phyloP scores from a whole-genome alignment of 2,113 vertebrate species.

The Falco punctatus region DNA sequence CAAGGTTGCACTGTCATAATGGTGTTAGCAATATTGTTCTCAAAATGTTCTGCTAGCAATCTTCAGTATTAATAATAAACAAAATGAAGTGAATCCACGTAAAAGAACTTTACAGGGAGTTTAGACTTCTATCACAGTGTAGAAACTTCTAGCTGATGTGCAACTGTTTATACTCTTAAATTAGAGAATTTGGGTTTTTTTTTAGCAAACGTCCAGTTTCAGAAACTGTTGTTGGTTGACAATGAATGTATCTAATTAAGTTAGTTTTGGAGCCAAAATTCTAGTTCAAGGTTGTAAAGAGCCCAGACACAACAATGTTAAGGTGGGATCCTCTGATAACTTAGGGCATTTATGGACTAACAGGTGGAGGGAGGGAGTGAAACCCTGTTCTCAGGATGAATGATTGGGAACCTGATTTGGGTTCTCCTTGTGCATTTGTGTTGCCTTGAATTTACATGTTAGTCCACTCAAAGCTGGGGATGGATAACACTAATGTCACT shows the following conservation, averaged over 20 bases:
- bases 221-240: background rate
- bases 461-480: background rate
- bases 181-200: background rate
- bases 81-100: background rate
- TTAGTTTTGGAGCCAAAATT: background rate
- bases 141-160: background rate
- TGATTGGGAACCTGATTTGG: background rate
- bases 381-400: background rate
- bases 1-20: background rate
- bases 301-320: background rate
- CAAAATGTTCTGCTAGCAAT: background rate
- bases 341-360: background rate
- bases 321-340: background rate
- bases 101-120: background rate
- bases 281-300: background rate
- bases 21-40: background rate
- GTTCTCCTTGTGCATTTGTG: background rate
- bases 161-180: background rate
- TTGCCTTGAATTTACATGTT: background rate
- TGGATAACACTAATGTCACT: background rate
- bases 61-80: background rate
- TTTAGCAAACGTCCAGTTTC: background rate
- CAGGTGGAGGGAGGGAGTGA: background rate
- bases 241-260: background rate
- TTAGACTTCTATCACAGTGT: background rate